Evolutionary conservation across 2,888 invertebrate genomes (phyloP).

Genomic region (Hemithea aestivaria): DNA sequence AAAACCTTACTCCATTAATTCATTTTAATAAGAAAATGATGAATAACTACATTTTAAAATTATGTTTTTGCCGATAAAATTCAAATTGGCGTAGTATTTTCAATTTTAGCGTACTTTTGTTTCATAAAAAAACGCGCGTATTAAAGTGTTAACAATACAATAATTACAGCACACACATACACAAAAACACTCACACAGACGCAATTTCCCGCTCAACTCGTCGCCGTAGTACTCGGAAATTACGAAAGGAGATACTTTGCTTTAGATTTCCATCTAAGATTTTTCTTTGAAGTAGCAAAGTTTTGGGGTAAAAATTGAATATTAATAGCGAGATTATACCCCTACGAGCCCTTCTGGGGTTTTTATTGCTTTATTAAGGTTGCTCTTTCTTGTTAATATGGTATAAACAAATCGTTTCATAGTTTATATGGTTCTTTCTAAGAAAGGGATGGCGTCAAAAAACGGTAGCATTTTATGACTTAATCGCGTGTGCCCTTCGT

Average conservation of each 20-base stretch:
- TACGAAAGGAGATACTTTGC: slow-evolving; percentile 59
- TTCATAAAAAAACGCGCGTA: slow-evolving; percentile 9
- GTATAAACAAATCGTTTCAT: slow-evolving; percentile 69
- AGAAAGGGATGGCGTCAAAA: slow-evolving; percentile 70
- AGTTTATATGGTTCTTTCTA: slow-evolving; percentile 51
- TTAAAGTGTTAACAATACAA: slow-evolving; percentile 20
- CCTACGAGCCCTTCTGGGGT: slow-evolving; percentile 49
- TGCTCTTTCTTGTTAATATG: slow-evolving; percentile 64
- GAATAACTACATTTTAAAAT: no score
- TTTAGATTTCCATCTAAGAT: slow-evolving; percentile 68
- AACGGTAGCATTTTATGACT: slow-evolving; percentile 75
- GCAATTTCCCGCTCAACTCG: slow-evolving; percentile 44
- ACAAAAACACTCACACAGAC: slow-evolving; percentile 32
- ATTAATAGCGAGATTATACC: slow-evolving; percentile 77
- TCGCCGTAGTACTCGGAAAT: slow-evolving; percentile 59
- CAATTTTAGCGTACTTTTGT: no score
- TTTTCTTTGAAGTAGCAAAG: slow-evolving; percentile 72
- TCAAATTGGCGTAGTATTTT: no score
- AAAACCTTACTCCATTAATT: no score
- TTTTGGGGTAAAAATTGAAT: slow-evolving; percentile 75
- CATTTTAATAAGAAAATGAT: no score
- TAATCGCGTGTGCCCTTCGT: slow-evolving; percentile 57
- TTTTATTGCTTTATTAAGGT: slow-evolving; percentile 75
- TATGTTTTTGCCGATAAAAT: no score
- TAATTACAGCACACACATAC: slow-evolving; percentile 34